Conservation (phyloP, 2,888 invertebrate species). For the Eupithecia exiguata region DNA sequence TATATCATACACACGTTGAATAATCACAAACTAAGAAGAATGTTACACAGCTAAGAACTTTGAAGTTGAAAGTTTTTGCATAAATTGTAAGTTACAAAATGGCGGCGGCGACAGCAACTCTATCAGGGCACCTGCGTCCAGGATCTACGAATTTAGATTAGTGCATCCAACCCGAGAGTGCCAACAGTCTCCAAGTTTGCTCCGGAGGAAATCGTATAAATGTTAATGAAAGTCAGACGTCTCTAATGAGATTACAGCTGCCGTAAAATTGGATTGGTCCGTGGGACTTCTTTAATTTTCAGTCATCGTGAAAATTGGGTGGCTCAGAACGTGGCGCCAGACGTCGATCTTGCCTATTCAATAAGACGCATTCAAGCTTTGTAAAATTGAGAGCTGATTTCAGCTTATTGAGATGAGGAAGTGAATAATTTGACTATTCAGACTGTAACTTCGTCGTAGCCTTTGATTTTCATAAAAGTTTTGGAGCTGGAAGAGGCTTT, state of each 20-base stretch:
- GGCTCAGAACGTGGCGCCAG: constrained; percentile 58
- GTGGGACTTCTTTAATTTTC: constrained; percentile 81
- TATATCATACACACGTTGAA: constrained; percentile 6
- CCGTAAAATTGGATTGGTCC: constrained; percentile 78
- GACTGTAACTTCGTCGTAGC: background rate
- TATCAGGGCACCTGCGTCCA: constrained; percentile 69
- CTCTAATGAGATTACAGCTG: constrained; percentile 80
- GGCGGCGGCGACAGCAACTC: constrained; percentile 60
- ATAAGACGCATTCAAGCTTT: constrained; percentile 54
- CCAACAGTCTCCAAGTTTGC: constrained; percentile 67
- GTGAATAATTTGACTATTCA: constrained; percentile 28
- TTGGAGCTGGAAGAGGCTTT: background rate
- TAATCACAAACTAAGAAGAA: constrained; percentile 43
- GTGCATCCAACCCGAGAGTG: constrained; percentile 66
- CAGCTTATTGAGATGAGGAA: constrained; percentile 14
- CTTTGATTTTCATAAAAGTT: constrained; percentile 1
- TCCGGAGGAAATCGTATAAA: constrained; percentile 77
- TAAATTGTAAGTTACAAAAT: constrained; percentile 67
- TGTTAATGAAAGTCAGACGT: constrained; percentile 81
- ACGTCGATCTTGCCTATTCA: constrained; percentile 51
- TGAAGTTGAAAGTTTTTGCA: constrained; percentile 60
- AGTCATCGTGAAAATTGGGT: constrained; percentile 76
- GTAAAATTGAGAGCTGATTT: constrained; percentile 39
- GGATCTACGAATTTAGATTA: constrained; percentile 72
- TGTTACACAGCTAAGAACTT: constrained; percentile 45